A percentile compares a stretch with the other conserved stretches of the same genome.
Conservation (phyloP, 2,888 invertebrate genomes). For the Amiota mariae region DNA sequence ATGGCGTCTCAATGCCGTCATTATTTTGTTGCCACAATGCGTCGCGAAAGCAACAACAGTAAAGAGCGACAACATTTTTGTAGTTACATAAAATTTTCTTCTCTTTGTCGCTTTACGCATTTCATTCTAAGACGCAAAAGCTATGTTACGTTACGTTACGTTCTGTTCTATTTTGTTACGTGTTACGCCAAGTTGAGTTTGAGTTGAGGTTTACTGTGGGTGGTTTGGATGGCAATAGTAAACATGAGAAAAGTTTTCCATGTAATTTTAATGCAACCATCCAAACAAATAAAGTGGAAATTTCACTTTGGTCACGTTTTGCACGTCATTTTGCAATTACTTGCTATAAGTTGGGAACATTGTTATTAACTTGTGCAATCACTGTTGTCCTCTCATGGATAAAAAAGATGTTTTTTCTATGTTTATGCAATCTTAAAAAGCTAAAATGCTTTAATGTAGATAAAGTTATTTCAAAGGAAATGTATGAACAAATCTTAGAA, state of each 20-base stretch:
- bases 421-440: background rate
- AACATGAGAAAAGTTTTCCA: too few relatives aligned
- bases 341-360: background rate
- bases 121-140: constrained; percentile 17
- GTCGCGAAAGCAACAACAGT: constrained; percentile 7
- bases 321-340: constrained; percentile 15
- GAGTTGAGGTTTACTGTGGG: background rate
- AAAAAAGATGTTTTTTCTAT: background rate
- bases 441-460: background rate
- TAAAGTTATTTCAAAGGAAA: background rate
- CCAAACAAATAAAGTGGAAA: background rate
- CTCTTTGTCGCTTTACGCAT: background rate
- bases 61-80: constrained; percentile 34
- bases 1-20: background rate
- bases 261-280: background rate
- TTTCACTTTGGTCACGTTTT: constrained; percentile 20
- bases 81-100: constrained; percentile 10
- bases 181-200: background rate
- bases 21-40: background rate
- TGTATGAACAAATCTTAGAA: too few relatives aligned
- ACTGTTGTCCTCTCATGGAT: too few relatives aligned
- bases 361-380: background rate
- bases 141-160: too few relatives aligned
- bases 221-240: background rate
- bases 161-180: too few relatives aligned